Base-by-base conservation (phyloP, 2,797 vertebrate species). In the Coluber constrictor region DNA sequence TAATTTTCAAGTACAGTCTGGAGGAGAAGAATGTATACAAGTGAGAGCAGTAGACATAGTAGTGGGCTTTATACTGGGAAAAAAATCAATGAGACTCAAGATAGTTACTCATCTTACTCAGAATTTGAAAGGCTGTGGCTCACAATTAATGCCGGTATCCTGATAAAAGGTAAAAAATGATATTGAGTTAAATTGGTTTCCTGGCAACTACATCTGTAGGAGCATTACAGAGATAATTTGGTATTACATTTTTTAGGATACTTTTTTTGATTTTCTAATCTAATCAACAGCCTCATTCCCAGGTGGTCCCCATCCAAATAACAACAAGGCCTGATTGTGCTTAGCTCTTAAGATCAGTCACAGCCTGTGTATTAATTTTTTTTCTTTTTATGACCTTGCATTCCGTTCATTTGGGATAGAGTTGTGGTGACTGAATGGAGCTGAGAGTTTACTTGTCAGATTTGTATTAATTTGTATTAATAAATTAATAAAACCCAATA, bases 1-100 rank as follows among this genome's bases (percentile, higher is more conserved):
- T 90, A 94, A 90, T 94, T 92, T 93, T 92, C 95, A 96, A 93
- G 92, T 86, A 23, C 51, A 91, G 57, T 74, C 87, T 87, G 1
- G 23, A 0, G 8, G 93, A 91, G 94, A 27, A 92, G 90, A 94
- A 88, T 37, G 32, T 79, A 43, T 23, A 18, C 18, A 79, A 23
- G n/a, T 37, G 66, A 74, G 18, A 79, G 18, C 18, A 43, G 8
- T 10, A 79, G 7, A 8, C 70, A 79, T 43, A 79, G 74, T 20
- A 79, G 8, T 23, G 32, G 37, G 18, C 16, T 74, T 74, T 74
- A 74, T 20, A 37, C 32, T 0, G 32, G 8, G 0, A 0, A 4
- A 32, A 18, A 37, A 79, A 4, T 43, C 15, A 79, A 23, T 79
- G 74, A 74, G 32, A 23, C 37, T 43, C 37, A 43, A 23, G 32